Evolutionary conservation across 2,113 vertebrate genomes (phyloP), one percentile per base, ranked within the genome.

Genomic region (Anhinga rufa): DNA sequence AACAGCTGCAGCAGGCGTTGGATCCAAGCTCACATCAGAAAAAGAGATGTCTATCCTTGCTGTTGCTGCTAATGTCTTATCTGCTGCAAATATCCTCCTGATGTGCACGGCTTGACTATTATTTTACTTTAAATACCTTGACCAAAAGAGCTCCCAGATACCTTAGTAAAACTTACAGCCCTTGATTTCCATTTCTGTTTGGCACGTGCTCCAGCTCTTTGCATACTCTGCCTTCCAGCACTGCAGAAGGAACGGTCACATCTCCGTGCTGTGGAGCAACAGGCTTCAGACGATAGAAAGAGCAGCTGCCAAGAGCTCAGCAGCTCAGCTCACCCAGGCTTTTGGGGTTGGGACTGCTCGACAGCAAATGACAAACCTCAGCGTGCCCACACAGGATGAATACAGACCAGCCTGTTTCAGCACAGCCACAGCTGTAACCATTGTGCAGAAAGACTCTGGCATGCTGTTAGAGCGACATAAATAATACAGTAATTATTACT

Each of bases 401-500:
- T 7, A n/a, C 46, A 65, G 58, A 52, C 46, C 78, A 82, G 68
- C 34, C 91, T 15, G 9, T 6, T 76, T n/a, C 77, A 38, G 88
- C 93, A 51, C 29, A 96, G 82, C 60, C 90, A 44, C 84, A 93
- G 87, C 87, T 91, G 85, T 19, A 95, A 85, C 75, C 61, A 14
- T 25, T 4, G 1, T 34, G 78, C 3, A 0, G 84, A 58, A 93
- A 92, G 81, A 48, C 78, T 68, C 81, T 8, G 42, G 86, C 91
- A 60, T 0, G 42, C 94, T 93, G 82, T 68, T 90, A 70, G 84
- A 93, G 75, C 79, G 36, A 66, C 94, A 95, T 95, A 95, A 97
- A 96, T 96, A 95, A 95, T 83, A 90, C 93, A 20, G 6, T 81
- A 95, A 97, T 97, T 96, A 97, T 96, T 96, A 93, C 96, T 95